Base-by-base conservation (phyloP, 2,113 vertebrate genomes). In the Proterorhinus semilunaris region DNA sequence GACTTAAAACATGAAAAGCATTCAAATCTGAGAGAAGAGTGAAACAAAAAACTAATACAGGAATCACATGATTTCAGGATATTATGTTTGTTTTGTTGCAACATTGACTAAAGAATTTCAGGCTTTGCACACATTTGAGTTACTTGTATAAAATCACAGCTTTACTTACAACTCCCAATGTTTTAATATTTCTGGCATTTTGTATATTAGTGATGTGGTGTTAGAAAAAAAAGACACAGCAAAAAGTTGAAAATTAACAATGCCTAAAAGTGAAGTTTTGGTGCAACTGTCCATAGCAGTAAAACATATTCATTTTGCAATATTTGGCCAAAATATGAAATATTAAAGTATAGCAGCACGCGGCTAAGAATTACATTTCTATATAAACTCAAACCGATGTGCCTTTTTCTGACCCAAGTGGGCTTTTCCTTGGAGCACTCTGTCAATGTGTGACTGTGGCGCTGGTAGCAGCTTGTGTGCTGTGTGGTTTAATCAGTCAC, bases 401-500 rank as follows among this genome's bases (percentile, higher is more conserved):
- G 27, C 36, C 57, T 62, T 69, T 65, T 76, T 67, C 69, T 64
- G 8, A 66, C 13, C 16, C 43, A 42, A 66, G 62, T 6, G 51
- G n/a, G 17, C 11, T 65, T 44, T 12, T 15, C 43, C 68, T 12
- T 46, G 54, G 62, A 8, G 9, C 55, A 73, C 1, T 1, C 65
- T 6, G 65, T 75, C 80, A 77, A 55, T 45, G 49, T 36, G 36
- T 50, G 65, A 69, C 13, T 69, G 65, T 17, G 57, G 43, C 6
- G 10, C 54, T 59, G 62, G 59, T 58, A 69, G 64, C 54, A 66
- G 46, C 69, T 80, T 65, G 51, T 1, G 7, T 46, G 47, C 51
- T 61, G 49, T 68, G 71, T 15, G 57, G 71, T 66, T 83, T 65
- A 72, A 71, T 82, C 74, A 68, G 74, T 81, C 66, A 72, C 48